These are phyloP conservation scores for Agrilus biguttatus DNA, from an alignment of 2,888 invertebrate genomes.

Conservation along the genomic window DNA sequence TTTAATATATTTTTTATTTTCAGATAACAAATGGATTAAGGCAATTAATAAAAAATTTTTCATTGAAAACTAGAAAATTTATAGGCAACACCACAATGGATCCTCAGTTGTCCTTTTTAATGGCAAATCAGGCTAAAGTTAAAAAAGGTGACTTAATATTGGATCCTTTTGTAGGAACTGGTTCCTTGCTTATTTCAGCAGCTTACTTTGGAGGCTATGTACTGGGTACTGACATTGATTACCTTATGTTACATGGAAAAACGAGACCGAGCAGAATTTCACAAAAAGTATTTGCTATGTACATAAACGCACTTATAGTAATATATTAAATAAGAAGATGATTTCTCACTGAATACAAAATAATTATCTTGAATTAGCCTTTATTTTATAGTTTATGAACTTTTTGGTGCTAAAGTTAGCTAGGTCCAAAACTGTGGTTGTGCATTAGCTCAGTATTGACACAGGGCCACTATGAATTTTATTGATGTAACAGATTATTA, in stretches of 20 bases:
- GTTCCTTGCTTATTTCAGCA: conserved; percentile 73
- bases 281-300: conserved; percentile 42
- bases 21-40: conserved; percentile 78
- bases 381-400: neutral
- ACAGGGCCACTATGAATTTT: too few relatives aligned
- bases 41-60: conserved; percentile 62
- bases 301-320: neutral
- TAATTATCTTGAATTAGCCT: neutral
- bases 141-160: conserved; percentile 57
- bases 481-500: too few relatives aligned
- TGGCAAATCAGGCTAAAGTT: conserved; percentile 88
- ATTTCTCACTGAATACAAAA: too few relatives aligned
- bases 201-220: conserved; percentile 81
- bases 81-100: conserved; percentile 99
- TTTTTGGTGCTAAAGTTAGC: neutral
- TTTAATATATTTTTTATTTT: conserved; percentile 11
- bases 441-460: too few relatives aligned
- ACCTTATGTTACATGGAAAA: conserved; percentile 79
- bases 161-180: conserved; percentile 88
- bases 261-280: conserved; percentile 66
- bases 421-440: neutral
- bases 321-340: neutral
- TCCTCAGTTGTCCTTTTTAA: conserved; percentile 80
- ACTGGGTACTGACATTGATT: conserved; percentile 88
- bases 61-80: conserved; percentile 81